These are phyloP conservation scores for Misgurnus mizolepis DNA, from an alignment of 2,113 vertebrate species.

Conservation along the genomic window DNA sequence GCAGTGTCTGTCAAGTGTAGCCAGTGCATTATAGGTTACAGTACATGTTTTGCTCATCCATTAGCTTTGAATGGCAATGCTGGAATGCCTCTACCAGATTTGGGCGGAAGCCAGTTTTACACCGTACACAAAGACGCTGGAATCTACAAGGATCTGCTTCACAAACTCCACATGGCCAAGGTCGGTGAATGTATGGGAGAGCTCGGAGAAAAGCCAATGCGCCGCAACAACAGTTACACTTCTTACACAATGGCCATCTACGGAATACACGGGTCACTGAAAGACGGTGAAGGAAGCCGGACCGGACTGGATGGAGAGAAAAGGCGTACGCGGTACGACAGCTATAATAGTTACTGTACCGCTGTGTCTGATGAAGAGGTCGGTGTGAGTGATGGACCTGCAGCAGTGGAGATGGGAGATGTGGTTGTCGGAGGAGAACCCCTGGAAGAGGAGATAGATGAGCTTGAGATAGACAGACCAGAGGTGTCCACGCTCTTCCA, in stretches of 20 bases:
- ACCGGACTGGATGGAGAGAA: conserved; percentile 68
- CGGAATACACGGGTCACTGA: conserved; percentile 86
- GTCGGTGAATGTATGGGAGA: conserved; percentile 95
- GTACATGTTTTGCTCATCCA: background rate
- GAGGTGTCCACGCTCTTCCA: conserved; percentile 91
- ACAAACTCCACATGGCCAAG: conserved; percentile 91
- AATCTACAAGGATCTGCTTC: conserved; percentile 94
- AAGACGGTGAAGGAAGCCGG: conserved; percentile 71
- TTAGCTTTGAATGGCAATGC: conserved; percentile 74
- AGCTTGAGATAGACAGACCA: conserved; percentile 86
- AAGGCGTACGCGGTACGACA: conserved; percentile 87
- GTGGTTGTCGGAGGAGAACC: conserved; percentile 64
- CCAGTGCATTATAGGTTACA: no score
- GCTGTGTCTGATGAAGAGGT: conserved; percentile 74
- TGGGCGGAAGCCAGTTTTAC: conserved; percentile 86
- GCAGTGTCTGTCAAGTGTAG: no score
- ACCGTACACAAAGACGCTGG: conserved; percentile 94
- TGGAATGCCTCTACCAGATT: conserved; percentile 81
- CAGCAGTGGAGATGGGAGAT: conserved; percentile 59
- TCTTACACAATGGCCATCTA: conserved; percentile 98
- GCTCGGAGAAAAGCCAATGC: conserved; percentile 83
- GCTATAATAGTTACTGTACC: conserved; percentile 91
- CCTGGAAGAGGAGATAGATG: conserved; percentile 78
- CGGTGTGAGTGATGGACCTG: conserved; percentile 57
- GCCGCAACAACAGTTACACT: conserved; percentile 96